Evolutionary conservation across 2,888 invertebrate genomes (phyloP), one percentile per base, ranked within the genome.

Genomic region (Parnassius smintheus): DNA sequence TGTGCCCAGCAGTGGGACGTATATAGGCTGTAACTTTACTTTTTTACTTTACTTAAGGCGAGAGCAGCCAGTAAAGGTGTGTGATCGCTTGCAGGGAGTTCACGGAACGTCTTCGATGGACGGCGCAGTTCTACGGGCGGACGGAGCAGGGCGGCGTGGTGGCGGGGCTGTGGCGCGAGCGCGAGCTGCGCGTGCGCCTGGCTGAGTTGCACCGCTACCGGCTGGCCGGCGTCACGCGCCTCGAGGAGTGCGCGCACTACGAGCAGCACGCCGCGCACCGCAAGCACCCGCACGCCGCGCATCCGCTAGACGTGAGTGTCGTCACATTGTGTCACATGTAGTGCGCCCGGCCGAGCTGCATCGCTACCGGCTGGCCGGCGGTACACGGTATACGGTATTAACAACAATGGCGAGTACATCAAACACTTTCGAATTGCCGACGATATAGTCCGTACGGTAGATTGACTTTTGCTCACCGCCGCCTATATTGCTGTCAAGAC

Each of bases 121-220:
- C 97, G 77, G 95, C 97, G 2, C 98, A 98, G 82, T 98, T 98
- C 89, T 96, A 96, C 80, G 96, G 97, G 1, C 94, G 96, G 42
- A 93, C 95, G 62, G 98, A 98, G 82, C 96, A 98, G 74, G 95
- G 96, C 65, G 94, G 95, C 66, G 94, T 97, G 42, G 92, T 96
- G 57, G 94, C 94, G 7, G 96, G 95, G 66, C 84, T 97, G 61
- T 96, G 96, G 86, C 93, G 96, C 62, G 98, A 98, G 86, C 94
- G 96, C 70, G 97, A 98, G 78, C 90, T 98, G 65, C 94, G 97
- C 70, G 93, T 95, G 73, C 93, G 98, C 8, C 93, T 98, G 35
- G 95, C 95, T 1, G 98, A 98, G 87, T 87, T 97, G 52, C 93
- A 95, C 81, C 95, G 96, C 66, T 91, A 98, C 88, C 93, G 98